Evolutionary conservation across 2,888 invertebrate genomes (phyloP), one percentile per base, ranked within the genome.

Genomic region (Temnothorax rugatulus): DNA sequence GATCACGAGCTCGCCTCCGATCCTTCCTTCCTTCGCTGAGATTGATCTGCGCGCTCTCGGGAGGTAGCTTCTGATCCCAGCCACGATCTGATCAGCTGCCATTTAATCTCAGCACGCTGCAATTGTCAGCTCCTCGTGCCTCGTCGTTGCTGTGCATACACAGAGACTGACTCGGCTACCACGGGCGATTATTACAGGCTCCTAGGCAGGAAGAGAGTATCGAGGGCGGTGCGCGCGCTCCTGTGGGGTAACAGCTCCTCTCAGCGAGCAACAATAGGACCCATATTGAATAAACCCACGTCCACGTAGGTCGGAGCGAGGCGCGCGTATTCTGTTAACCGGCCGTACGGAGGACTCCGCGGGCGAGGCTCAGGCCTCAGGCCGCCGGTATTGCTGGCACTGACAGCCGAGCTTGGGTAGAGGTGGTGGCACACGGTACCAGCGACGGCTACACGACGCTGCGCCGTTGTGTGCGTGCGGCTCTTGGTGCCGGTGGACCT

Each of bases 401-500:
- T 74, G 88, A 82, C 89, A 82, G 81, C 13, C 38, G 38, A 44
- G 63, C 69, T 50, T 64, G 75, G 34, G 83, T 86, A 63, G 86
- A 84, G 79, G 74, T 82, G 87, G 89, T 69, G 77, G 77, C 38
- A 75, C 88, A 79, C 87, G 84, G 87, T 85, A 90, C 90, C 84
- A 88, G 87, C 90, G 44, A 50, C 63, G 44, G 59, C 68, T 79
- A 79, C 34, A 57, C 74, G 74, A 34, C 66, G 68, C 38, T 29
- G 34, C 13, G 18, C 41, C 8, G 13, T n/a, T 29, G 13, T 47
- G 86, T 86, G 90, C 64, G 92, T 88, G 89, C 82, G 87, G 83
- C 88, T 86, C 90, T 91, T 89, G 76, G 91, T 92, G 91, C 84
- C 88, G 83, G 89, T 85, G 89, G 90, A 89, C 92, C 93, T 93